Conservation (phyloP, 2,113 vertebrate genomes). For the Muscicapa adusta region DNA sequence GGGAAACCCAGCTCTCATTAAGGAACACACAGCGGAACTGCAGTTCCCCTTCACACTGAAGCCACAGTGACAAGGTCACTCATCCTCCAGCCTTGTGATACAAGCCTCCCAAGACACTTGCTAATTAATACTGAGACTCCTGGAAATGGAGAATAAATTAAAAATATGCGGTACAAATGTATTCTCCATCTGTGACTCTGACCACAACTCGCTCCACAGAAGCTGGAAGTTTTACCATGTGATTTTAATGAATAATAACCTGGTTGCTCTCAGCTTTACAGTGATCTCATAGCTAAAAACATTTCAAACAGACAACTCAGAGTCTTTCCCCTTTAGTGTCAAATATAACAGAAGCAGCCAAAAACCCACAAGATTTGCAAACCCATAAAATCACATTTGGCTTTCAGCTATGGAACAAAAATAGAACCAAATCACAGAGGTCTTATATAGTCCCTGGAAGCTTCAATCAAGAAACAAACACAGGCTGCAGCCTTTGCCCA, state of each 20-base stretch:
- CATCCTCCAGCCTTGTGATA: background rate
- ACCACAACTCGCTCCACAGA: background rate
- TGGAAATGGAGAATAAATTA: background rate
- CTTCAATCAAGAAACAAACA: background rate
- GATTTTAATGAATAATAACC: slow-evolving; percentile 24
- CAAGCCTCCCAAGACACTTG: background rate
- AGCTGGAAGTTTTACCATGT: background rate
- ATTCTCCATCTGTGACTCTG: background rate
- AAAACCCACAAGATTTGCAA: background rate
- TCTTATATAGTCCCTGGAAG: background rate
- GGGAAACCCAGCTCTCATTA: background rate
- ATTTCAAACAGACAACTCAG: background rate
- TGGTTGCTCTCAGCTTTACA: background rate
- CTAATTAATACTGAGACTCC: background rate
- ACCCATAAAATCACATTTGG: background rate
- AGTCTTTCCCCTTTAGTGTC: background rate
- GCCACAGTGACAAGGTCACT: background rate
- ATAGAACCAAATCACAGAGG: slow-evolving; percentile 36
- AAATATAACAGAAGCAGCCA: slow-evolving; percentile 10
- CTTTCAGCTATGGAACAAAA: slow-evolving; percentile 9
- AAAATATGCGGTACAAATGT: background rate
- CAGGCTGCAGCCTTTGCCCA: background rate
- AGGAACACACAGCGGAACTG: background rate
- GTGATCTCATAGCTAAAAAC: slow-evolving; percentile 6
- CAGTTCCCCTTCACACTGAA: background rate